Evolutionary conservation across 2,113 vertebrate species (phyloP).

Genomic region (Elgaria multicarinata): DNA sequence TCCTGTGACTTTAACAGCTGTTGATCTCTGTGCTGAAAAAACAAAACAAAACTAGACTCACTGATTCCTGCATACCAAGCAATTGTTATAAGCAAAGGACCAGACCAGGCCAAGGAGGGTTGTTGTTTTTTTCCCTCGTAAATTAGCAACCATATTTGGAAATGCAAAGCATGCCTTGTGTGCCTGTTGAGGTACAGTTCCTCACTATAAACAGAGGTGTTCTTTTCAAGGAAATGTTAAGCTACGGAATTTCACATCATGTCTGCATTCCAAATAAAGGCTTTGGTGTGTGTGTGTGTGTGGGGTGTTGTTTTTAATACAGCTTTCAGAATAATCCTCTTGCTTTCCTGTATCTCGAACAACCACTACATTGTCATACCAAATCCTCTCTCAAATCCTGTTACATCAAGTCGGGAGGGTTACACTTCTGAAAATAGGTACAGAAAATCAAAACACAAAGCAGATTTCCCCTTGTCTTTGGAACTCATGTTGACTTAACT

Average conservation of each 20-base stretch:
- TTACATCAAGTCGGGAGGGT: background rate
- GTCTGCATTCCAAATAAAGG: slow-evolving; percentile 49
- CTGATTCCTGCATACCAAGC: background rate
- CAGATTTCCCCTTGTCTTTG: background rate
- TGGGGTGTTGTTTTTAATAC: slow-evolving; percentile 38
- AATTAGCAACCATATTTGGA: background rate
- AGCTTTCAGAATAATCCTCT: slow-evolving; percentile 29
- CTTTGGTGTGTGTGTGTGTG: background rate
- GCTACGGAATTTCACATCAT: slow-evolving; percentile 40
- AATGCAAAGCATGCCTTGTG: background rate
- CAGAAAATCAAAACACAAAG: background rate
- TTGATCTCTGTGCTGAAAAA: too few relatives aligned
- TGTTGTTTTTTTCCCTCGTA: too few relatives aligned
- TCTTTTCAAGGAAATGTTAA: slow-evolving; percentile 49
- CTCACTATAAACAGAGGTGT: background rate
- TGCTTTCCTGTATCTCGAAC: slow-evolving; percentile 27
- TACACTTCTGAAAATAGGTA: background rate
- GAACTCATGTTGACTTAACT: slow-evolving; percentile 27
- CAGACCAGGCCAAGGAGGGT: background rate
- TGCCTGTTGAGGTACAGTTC: background rate
- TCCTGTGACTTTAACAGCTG: background rate
- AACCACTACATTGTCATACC: background rate
- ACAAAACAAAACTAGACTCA: background rate
- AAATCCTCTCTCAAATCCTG: slow-evolving; percentile 20
- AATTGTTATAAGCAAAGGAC: background rate